Conservation (phyloP, 2,888 invertebrate species). For the Pachliopta kotzebuea region DNA sequence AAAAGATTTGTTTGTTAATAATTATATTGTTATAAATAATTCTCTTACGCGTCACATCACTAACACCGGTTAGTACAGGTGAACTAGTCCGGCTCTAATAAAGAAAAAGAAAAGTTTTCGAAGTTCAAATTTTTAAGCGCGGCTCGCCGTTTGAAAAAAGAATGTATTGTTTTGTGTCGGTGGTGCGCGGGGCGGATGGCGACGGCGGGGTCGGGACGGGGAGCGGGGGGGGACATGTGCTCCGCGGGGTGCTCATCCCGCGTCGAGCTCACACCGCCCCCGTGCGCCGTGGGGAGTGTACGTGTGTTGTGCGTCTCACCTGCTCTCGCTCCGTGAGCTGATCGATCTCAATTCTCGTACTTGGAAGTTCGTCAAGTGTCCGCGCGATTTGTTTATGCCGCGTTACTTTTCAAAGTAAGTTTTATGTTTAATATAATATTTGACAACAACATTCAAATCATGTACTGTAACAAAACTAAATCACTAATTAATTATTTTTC, state of each 20-base stretch:
- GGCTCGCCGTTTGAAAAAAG: slow-evolving; percentile 17
- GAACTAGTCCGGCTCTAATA: no score
- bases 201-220: no score
- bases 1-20: no score
- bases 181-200: not conserved
- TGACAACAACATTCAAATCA: no score
- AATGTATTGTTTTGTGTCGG: slow-evolving; percentile 18
- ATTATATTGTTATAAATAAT: no score
- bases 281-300: slow-evolving; percentile 27
- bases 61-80: no score
- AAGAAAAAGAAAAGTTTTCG: slow-evolving; percentile 6
- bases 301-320: slow-evolving; percentile 9
- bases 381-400: slow-evolving; percentile 16
- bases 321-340: not conserved
- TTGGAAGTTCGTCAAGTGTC: slow-evolving; percentile 16
- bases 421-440: not conserved
- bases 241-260: not conserved
- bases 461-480: no score
- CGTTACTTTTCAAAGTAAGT: slow-evolving; percentile 18
- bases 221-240: no score
- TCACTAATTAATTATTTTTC: no score
- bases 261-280: slow-evolving; percentile 22
- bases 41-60: no score
- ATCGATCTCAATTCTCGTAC: slow-evolving; percentile 10
- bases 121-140: slow-evolving; percentile 15